Conservation (phyloP, 2,888 invertebrate genomes). For the Mellilla xanthometata region DNA sequence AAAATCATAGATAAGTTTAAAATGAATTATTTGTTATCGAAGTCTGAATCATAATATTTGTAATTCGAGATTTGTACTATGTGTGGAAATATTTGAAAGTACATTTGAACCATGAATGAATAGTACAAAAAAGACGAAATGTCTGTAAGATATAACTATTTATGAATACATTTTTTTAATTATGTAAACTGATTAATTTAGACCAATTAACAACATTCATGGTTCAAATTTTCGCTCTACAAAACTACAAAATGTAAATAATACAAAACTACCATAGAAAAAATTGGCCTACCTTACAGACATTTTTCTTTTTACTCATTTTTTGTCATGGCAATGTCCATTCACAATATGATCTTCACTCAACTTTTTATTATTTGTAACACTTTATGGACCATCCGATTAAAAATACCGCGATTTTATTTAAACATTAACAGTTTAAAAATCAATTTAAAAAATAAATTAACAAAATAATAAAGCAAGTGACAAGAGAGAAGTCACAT, state of each 20-base stretch:
- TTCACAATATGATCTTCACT: slow-evolving; percentile 76
- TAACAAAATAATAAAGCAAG: slow-evolving; percentile 51
- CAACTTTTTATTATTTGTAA: slow-evolving; percentile 31
- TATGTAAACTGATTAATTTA: background rate
- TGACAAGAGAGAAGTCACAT: slow-evolving; percentile 72
- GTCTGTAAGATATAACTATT: slow-evolving; percentile 72
- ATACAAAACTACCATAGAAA: slow-evolving; percentile 33
- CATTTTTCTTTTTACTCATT: slow-evolving; percentile 49
- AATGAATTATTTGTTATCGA: too few species aligned
- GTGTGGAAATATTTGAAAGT: too few species aligned
- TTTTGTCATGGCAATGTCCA: slow-evolving; percentile 63
- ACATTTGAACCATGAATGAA: slow-evolving; percentile 74
- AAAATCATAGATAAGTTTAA: too few species aligned
- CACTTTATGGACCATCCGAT: slow-evolving; percentile 32
- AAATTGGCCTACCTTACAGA: slow-evolving; percentile 81
- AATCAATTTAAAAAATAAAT: slow-evolving; percentile 34
- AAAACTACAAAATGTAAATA: slow-evolving; percentile 41
- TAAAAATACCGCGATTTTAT: slow-evolving; percentile 12
- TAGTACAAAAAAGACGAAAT: slow-evolving; percentile 47
- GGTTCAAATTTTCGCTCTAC: slow-evolving; percentile 50
- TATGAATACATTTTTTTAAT: too few species aligned
- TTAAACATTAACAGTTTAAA: slow-evolving; percentile 17
- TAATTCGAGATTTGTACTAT: too few species aligned
- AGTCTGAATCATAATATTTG: too few species aligned
- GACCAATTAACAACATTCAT: slow-evolving; percentile 59